A percentile compares a stretch with the other conserved stretches of the same genome.
Conservation (phyloP, 2,888 invertebrate genomes). For the Argynnis bischoffii region DNA sequence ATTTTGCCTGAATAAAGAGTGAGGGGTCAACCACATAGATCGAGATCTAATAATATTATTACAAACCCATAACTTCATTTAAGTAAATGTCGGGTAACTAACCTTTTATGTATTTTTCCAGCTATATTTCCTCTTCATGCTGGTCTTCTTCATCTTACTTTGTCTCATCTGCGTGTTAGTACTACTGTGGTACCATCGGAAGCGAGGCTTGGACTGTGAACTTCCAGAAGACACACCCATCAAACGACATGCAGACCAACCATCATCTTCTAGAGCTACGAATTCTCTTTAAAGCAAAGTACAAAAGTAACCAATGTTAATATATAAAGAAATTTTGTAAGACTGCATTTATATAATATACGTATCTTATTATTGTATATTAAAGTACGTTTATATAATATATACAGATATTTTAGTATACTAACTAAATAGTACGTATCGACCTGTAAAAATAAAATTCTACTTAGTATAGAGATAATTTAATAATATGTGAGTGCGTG, state of each 20-base stretch:
- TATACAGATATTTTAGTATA: no score
- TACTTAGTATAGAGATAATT: no score
- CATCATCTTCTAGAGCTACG: slow-evolving; percentile 19
- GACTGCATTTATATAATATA: not conserved
- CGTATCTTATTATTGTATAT: no score
- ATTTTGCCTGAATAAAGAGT: no score
- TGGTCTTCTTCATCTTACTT: slow-evolving; percentile 60
- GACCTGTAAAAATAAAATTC: no score
- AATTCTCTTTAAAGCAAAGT: slow-evolving; percentile 4
- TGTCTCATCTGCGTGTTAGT: slow-evolving; percentile 56
- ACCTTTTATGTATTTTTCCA: slow-evolving; percentile 47
- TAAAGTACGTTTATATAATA: no score
- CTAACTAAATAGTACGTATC: no score
- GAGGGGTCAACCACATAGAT: no score
- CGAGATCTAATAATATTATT: no score
- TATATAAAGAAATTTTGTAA: not conserved
- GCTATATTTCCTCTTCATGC: slow-evolving; percentile 70
- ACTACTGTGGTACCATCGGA: slow-evolving; percentile 55
- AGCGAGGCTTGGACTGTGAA: slow-evolving; percentile 42
- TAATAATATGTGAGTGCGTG: no score
- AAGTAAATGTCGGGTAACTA: not conserved
- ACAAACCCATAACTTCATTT: no score
- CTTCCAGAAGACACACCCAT: slow-evolving; percentile 59
- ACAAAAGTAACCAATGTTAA: not conserved
- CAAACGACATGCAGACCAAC: slow-evolving; percentile 4